Percentiles rank a stretch among this genome's conserved stretches.
Conservation (phyloP, 2,888 invertebrate genomes). For the Trypoxylon attenuatum region DNA sequence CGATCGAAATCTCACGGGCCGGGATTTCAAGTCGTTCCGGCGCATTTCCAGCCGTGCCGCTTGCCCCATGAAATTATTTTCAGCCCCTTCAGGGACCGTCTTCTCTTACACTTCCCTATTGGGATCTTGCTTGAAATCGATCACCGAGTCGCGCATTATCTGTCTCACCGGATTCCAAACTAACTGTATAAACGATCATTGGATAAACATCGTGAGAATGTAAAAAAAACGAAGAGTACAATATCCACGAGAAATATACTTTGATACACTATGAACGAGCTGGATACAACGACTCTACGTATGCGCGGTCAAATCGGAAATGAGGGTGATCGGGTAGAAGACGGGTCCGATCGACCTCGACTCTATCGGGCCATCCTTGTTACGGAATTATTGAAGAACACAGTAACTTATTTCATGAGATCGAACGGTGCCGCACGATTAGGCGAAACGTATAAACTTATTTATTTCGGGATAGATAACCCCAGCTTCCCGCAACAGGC, state of each 20-base stretch:
- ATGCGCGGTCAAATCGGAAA: conserved; percentile 41
- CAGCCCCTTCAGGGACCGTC: conserved; percentile 24
- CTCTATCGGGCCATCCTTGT: conserved; percentile 53
- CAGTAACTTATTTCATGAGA: conserved; percentile 68
- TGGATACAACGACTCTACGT: conserved; percentile 22
- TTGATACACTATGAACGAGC: no score
- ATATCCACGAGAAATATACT: no score
- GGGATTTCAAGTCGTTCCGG: conserved; percentile 39
- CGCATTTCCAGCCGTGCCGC: conserved; percentile 27
- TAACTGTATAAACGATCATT: no score
- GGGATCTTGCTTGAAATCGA: no score
- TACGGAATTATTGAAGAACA: conserved; percentile 59
- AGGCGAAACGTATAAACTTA: conserved; percentile 69
- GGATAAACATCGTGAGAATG: no score
- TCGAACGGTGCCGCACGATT: conserved; percentile 65
- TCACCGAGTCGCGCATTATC: conserved; percentile 42
- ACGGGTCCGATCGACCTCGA: conserved; percentile 17
- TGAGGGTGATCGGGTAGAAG: conserved; percentile 27
- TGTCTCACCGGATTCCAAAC: no score
- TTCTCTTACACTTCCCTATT: conserved; percentile 20
- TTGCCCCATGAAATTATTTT: conserved; percentile 46
- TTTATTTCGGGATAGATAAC: conserved; percentile 71
- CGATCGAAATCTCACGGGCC: conserved; percentile 8
- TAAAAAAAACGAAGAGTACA: no score
- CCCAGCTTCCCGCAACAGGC: conserved; percentile 63